Evolutionary conservation across 2,888 invertebrate genomes (phyloP).

Genomic region (Tipula helvola): DNA sequence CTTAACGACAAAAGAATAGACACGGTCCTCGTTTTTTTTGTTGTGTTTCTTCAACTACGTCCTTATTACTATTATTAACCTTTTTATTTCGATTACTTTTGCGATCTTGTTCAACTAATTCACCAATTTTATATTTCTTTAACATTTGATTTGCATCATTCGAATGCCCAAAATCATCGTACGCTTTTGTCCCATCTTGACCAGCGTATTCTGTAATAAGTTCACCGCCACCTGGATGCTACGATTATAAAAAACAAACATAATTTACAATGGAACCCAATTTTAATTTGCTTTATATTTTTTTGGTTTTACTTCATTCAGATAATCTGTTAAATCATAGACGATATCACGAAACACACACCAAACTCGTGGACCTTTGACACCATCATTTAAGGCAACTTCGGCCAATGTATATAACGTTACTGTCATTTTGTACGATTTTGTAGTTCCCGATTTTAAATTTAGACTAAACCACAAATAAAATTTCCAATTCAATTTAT

Average conservation of each 20-base stretch:
- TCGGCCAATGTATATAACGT: constrained; percentile 38
- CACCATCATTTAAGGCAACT: constrained; percentile 45
- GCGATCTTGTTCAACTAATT: constrained; percentile 31
- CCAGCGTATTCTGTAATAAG: constrained; percentile 51
- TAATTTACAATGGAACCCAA: background rate
- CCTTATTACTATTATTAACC: background rate
- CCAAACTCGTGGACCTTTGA: constrained; percentile 44
- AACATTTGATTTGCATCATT: constrained; percentile 46
- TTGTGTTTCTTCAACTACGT: background rate
- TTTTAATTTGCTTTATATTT: background rate
- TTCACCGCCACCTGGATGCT: constrained; percentile 62
- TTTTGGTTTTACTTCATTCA: constrained; percentile 38
- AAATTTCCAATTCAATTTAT: background rate
- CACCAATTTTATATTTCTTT: constrained; percentile 51
- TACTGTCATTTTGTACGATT: background rate
- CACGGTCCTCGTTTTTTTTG: background rate
- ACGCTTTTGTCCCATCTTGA: constrained; percentile 50
- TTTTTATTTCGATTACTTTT: background rate
- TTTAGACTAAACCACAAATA: background rate
- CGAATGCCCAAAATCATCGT: constrained; percentile 55
- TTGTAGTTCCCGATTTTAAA: background rate
- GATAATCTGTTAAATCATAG: constrained; percentile 54
- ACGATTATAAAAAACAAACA: background rate
- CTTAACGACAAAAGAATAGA: background rate
- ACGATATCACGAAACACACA: constrained; percentile 50